These are phyloP conservation scores for Zelleria hepariella DNA, from an alignment of 2,888 invertebrate species.

Conservation along the genomic window DNA sequence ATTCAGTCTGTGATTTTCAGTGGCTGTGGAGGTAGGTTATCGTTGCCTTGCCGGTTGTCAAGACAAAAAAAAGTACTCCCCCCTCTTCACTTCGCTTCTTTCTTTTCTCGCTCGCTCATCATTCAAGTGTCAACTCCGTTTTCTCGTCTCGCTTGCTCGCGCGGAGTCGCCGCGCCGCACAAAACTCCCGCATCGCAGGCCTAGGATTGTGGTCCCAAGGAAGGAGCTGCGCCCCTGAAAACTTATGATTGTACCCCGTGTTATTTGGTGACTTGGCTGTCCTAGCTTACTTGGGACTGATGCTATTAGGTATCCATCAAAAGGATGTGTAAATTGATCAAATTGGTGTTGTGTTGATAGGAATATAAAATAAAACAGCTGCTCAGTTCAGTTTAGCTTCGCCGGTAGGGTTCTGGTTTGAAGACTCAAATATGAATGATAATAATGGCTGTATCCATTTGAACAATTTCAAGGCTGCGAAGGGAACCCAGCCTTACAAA, in stretches of 20 bases:
- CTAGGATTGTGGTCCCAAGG: not conserved
- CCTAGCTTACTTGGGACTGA: not conserved
- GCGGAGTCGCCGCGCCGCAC: no score
- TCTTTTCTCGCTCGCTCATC: no score
- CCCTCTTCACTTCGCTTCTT: not conserved
- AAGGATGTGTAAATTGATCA: not conserved
- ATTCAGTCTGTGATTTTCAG: not conserved
- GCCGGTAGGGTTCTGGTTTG: slow-evolving; percentile 16
- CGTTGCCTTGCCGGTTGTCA: not conserved
- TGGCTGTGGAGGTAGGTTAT: not conserved
- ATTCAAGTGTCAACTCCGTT: no score
- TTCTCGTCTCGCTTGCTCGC: not conserved
- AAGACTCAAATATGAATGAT: slow-evolving; percentile 71
- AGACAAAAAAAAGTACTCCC: not conserved
- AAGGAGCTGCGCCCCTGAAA: not conserved
- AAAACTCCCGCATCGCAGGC: not conserved
- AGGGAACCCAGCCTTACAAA: slow-evolving; percentile 81
- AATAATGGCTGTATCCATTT: slow-evolving; percentile 84
- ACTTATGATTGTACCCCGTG: not conserved
- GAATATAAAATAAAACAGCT: not conserved
- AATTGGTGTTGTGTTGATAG: not conserved
- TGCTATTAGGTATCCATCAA: not conserved
- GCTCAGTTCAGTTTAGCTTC: not conserved
- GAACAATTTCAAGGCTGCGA: slow-evolving; percentile 82
- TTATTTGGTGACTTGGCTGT: not conserved